These are phyloP conservation scores for Diloba caeruleocephala DNA, from an alignment of 2,888 invertebrate genomes.

Conservation along the genomic window DNA sequence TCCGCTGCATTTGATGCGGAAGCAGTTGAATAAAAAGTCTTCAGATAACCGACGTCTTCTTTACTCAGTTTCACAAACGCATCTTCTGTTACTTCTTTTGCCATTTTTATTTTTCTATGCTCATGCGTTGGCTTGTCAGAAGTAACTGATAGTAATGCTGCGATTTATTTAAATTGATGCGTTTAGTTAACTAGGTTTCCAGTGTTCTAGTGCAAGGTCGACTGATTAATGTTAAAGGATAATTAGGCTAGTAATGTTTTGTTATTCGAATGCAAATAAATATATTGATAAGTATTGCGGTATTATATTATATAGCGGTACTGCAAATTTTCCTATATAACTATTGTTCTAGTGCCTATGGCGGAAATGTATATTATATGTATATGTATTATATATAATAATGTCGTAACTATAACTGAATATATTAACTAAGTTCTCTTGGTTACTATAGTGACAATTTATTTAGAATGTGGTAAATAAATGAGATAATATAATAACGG, in stretches of 20 bases:
- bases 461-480: too few species aligned
- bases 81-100: slow-evolving; percentile 70
- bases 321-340: slow-evolving; percentile 11
- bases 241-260: slow-evolving; percentile 43
- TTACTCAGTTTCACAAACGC: slow-evolving; percentile 67
- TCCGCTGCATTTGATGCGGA: slow-evolving; percentile 61
- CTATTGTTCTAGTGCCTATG: slow-evolving; percentile 5
- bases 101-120: slow-evolving; percentile 59
- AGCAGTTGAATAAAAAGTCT: slow-evolving; percentile 64
- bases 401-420: too few species aligned
- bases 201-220: slow-evolving; percentile 47
- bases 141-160: slow-evolving; percentile 26
- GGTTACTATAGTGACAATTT: too few species aligned
- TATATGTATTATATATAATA: too few species aligned
- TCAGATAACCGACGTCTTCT: slow-evolving; percentile 71
- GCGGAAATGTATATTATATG: neutral
- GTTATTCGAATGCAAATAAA: slow-evolving; percentile 28
- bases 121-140: slow-evolving; percentile 25
- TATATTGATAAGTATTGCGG: neutral
- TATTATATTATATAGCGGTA: neutral
- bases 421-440: too few species aligned
- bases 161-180: slow-evolving; percentile 44
- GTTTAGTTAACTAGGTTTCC: slow-evolving; percentile 39
- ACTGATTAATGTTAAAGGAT: slow-evolving; percentile 41
- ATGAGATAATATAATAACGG: too few species aligned